Evolutionary conservation across 2,888 invertebrate genomes (phyloP).

Genomic region (Dasypogon diadema): DNA sequence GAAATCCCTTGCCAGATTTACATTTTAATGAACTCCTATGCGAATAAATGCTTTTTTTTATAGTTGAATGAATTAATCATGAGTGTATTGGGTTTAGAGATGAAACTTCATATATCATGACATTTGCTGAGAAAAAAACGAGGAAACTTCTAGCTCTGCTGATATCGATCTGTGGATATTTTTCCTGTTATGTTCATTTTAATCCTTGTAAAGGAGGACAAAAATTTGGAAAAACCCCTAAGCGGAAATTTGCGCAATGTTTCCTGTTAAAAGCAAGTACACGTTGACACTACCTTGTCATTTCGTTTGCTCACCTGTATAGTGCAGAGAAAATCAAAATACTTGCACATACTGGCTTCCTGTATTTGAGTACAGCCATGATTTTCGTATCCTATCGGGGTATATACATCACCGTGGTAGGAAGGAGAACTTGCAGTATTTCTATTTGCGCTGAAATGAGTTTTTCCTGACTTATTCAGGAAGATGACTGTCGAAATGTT

Average conservation of each 20-base stretch:
- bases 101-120: no score
- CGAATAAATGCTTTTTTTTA: no score
- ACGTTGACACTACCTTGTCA: slow-evolving; percentile 1
- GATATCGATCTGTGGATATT: background rate
- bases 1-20: no score
- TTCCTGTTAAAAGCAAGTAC: background rate
- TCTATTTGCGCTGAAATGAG: background rate
- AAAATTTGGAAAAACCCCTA: background rate
- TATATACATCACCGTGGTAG: background rate
- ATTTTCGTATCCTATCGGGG: background rate
- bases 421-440: background rate
- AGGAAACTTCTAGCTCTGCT: no score
- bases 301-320: slow-evolving; percentile 17
- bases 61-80: no score
- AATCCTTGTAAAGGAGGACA: slow-evolving; percentile 1
- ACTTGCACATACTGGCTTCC: slow-evolving; percentile 20
- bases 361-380: background rate
- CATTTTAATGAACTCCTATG: no score
- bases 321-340: slow-evolving; percentile 26
- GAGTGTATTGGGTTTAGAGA: no score
- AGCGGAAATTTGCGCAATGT: slow-evolving; percentile 13
- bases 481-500: slow-evolving; percentile 15
- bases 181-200: slow-evolving; percentile 4
- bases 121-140: no score
- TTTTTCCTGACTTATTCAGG: slow-evolving; percentile 19